Evolutionary conservation across 2,888 invertebrate species (phyloP).

Genomic region (Trisateles emortualis): DNA sequence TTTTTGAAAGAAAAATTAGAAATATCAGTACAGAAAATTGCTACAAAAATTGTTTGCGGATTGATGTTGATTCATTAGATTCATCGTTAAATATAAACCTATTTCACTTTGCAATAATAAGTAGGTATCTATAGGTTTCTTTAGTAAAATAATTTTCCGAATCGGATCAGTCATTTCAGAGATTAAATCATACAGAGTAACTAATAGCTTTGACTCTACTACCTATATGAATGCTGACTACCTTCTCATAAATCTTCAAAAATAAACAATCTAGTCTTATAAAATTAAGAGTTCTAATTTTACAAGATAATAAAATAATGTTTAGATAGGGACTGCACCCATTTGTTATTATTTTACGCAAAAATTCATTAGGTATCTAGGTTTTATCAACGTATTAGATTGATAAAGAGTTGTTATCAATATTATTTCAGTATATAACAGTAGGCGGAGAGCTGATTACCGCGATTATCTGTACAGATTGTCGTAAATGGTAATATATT

Average conservation of each 20-base stretch:
- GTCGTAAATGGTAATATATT: conserved; percentile 27
- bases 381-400: conserved; percentile 8
- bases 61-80: no score
- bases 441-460: conserved; percentile 39
- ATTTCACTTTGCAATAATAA: no score
- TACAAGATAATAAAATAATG: not conserved
- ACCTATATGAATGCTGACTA: not conserved
- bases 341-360: not conserved
- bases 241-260: not conserved
- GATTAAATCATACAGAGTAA: not conserved
- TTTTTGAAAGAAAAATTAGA: no score
- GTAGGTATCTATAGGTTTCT: not conserved
- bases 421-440: conserved; percentile 23
- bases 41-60: no score
- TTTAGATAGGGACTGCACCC: not conserved
- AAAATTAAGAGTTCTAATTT: not conserved
- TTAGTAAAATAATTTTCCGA: not conserved
- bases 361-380: not conserved
- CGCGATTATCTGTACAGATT: conserved; percentile 26
- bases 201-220: not conserved
- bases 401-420: conserved; percentile 22
- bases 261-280: not conserved
- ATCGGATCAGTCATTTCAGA: not conserved
- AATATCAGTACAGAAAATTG: no score
- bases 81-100: no score